Evolutionary conservation across 1,140 invertebrate species (phyloP).

Genomic region (Megathymus violae): DNA sequence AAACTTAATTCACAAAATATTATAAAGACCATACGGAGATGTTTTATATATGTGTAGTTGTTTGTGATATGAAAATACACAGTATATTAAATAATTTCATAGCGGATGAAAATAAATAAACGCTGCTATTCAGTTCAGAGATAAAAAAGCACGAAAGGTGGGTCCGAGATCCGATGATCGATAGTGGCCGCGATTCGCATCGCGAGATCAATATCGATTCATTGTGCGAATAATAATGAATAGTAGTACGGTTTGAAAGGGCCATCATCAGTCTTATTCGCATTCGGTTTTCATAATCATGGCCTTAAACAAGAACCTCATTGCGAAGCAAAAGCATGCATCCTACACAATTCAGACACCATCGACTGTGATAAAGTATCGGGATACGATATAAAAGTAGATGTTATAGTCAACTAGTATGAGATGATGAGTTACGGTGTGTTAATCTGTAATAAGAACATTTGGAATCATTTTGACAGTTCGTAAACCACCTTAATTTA

Average conservation of each 20-base stretch:
- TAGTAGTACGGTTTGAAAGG: constrained; percentile 35
- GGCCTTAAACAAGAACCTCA: constrained; percentile 35
- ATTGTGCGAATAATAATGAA: constrained; percentile 39
- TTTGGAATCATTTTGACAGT: too few relatives aligned
- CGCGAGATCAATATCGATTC: constrained; percentile 37
- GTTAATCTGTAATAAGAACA: too few relatives aligned
- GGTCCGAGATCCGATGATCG: constrained; percentile 34
- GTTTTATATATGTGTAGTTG: background rate
- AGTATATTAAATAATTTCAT: background rate
- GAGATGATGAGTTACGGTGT: background rate
- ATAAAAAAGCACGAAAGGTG: constrained; percentile 28
- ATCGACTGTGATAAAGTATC: constrained; percentile 25
- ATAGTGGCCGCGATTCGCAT: constrained; percentile 38
- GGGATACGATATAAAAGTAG: background rate
- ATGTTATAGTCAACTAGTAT: background rate
- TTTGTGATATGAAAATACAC: background rate
- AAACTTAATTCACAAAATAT: too few relatives aligned
- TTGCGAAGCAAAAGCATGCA: constrained; percentile 22
- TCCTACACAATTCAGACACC: constrained; percentile 17
- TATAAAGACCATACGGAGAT: too few relatives aligned
- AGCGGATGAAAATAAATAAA: constrained; percentile 13
- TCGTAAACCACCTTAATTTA: too few relatives aligned
- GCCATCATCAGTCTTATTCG: constrained; percentile 35
- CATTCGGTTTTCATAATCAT: constrained; percentile 36
- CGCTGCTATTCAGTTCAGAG: constrained; percentile 5